A percentile compares a stretch with the other conserved stretches of the same genome.
These are phyloP conservation scores for Schizopygopsis pylzovi DNA, from an alignment of 2,797 vertebrate species.

Conservation along the genomic window DNA sequence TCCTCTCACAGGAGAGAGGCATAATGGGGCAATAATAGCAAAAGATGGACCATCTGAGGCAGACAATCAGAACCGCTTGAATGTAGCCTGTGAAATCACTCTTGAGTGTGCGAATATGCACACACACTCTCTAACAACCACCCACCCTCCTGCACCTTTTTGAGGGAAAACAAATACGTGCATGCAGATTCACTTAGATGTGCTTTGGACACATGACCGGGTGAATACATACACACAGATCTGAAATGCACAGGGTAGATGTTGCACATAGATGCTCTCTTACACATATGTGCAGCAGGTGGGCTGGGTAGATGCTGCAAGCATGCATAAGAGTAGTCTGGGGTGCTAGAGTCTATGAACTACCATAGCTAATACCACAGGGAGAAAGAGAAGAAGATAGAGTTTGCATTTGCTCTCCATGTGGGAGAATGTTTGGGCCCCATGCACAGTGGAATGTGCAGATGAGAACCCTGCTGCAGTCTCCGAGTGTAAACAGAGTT, in stretches of 20 bases:
- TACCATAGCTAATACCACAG: constrained; percentile 11
- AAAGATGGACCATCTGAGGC: constrained; percentile 83
- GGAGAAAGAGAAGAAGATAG: neutral
- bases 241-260: constrained; percentile 8
- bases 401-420: constrained; percentile 46
- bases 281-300: constrained; percentile 37
- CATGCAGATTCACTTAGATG: constrained; percentile 21
- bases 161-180: constrained; percentile 28
- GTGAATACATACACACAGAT: constrained; percentile 15
- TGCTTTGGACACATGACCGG: constrained; percentile 64
- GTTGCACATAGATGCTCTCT: neutral
- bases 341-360: constrained; percentile 37
- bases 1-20: constrained; percentile 72
- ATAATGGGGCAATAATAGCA: constrained; percentile 79
- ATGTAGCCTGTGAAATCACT: constrained; percentile 48
- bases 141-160: constrained; percentile 39
- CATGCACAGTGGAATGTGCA: constrained; percentile 47
- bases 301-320: constrained; percentile 45
- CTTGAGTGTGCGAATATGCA: constrained; percentile 56
- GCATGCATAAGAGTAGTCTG: neutral
- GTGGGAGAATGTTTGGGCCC: constrained; percentile 41
- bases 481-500: constrained; percentile 46
- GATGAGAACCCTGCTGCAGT: constrained; percentile 44
- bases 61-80: constrained; percentile 74
- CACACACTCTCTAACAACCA: constrained; percentile 58